Evolutionary conservation across 2,888 invertebrate genomes (phyloP).

Genomic region (Endotricha flammealis): DNA sequence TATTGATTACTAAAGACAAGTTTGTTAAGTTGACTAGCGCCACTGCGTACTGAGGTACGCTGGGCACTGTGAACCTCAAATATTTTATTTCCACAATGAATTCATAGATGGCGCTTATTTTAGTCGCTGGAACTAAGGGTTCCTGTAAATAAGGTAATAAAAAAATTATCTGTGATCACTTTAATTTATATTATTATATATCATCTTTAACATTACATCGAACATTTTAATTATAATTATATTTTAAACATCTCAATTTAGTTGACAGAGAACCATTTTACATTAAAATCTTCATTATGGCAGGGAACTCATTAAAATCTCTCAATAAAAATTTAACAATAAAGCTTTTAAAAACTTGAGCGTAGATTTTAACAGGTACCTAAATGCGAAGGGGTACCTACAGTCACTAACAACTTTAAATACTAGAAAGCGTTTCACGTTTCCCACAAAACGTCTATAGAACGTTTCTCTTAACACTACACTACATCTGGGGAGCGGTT

Average conservation of each 20-base stretch:
- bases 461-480: conserved; percentile 46
- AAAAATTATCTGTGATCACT: too few relatives aligned
- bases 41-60: not conserved
- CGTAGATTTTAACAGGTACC: conserved; percentile 69
- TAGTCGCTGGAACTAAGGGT: too few relatives aligned
- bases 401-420: conserved; percentile 65
- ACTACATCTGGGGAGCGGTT: conserved; percentile 42
- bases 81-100: not conserved
- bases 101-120: conserved; percentile 14
- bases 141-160: too few relatives aligned
- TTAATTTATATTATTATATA: conserved; percentile 29
- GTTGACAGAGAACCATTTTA: conserved; percentile 51
- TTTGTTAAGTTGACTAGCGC: conserved; percentile 1
- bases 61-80: too few relatives aligned
- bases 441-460: conserved; percentile 65
- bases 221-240: conserved; percentile 58
- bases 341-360: conserved; percentile 75
- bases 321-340: conserved; percentile 69
- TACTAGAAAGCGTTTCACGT: conserved; percentile 73
- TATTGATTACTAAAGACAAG: not conserved
- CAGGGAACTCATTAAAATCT: conserved; percentile 68
- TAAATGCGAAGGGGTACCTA: conserved; percentile 65
- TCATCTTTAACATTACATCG: conserved; percentile 58
- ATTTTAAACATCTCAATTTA: conserved; percentile 54
- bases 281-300: conserved; percentile 53